These are phyloP conservation scores for Melanotaenia boesemani DNA, from an alignment of 2,797 vertebrate genomes.

Conservation along the genomic window DNA sequence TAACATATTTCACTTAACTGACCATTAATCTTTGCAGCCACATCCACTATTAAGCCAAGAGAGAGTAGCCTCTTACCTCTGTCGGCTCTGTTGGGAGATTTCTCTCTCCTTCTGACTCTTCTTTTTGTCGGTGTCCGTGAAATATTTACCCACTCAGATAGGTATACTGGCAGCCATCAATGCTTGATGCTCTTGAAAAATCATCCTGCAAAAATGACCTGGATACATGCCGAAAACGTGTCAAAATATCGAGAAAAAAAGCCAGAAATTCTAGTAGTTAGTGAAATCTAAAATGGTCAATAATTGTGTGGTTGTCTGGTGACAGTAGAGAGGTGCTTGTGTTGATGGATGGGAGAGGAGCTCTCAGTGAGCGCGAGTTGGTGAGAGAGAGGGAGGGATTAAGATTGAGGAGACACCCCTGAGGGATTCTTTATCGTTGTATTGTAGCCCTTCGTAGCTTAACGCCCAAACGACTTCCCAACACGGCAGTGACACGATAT, in stretches of 20 bases:
- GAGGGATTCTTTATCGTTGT: constrained; percentile 75
- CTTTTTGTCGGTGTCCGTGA: constrained; percentile 60
- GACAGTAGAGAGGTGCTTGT: constrained; percentile 80
- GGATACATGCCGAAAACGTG: constrained; percentile 61
- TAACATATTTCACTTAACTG: constrained; percentile 23
- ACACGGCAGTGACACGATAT: constrained; percentile 66
- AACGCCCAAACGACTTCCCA: constrained; percentile 62
- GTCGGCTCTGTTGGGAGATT: constrained; percentile 59
- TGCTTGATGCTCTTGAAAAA: constrained; percentile 74
- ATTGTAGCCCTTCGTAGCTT: constrained; percentile 66
- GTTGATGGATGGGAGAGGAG: constrained; percentile 80
- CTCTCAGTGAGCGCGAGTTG: constrained; percentile 65
- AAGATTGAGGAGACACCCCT: constrained; percentile 81
- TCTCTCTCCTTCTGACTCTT: constrained; percentile 59
- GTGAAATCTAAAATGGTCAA: constrained; percentile 70
- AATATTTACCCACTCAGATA: constrained; percentile 80
- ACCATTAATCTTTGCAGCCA: constrained; percentile 31
- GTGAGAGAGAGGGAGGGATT: constrained; percentile 64
- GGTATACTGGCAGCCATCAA: constrained; percentile 64
- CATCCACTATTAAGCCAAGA: constrained; percentile 43
- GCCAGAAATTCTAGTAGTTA: constrained; percentile 44
- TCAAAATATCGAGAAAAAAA: constrained; percentile 34
- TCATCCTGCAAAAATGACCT: constrained; percentile 76
- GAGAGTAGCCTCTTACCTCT: constrained; percentile 73
- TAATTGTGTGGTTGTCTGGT: constrained; percentile 74